These are phyloP conservation scores for Mastomys coucha DNA, from an alignment of 2,113 vertebrate genomes.

Conservation along the genomic window DNA sequence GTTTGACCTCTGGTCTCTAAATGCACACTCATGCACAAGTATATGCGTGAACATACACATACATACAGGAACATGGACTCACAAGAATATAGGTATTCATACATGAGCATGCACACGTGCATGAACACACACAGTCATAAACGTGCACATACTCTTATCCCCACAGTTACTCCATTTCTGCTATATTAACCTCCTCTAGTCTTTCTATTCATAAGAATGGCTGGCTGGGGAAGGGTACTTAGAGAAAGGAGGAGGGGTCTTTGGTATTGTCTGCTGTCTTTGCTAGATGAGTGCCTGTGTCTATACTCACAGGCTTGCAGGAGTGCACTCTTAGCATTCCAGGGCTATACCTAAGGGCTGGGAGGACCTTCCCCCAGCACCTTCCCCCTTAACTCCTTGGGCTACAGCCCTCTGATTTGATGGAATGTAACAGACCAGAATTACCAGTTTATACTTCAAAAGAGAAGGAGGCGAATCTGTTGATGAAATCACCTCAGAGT, in stretches of 20 bases:
- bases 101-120: no score
- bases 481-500: constrained; percentile 63
- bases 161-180: constrained; percentile 1
- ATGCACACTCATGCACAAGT: background rate
- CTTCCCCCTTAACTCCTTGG: background rate
- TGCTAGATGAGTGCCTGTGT: background rate
- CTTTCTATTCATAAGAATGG: constrained; percentile 13
- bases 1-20: background rate
- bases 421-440: constrained; percentile 72
- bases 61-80: background rate
- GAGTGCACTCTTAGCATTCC: background rate
- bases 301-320: background rate
- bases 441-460: constrained; percentile 66
- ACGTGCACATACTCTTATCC: background rate
- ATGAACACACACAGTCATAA: background rate
- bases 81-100: background rate
- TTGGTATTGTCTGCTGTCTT: background rate
- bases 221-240: background rate
- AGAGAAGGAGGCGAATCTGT: constrained; percentile 20
- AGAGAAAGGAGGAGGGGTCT: background rate
- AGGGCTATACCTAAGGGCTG: background rate
- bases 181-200: background rate
- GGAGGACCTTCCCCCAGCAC: background rate
- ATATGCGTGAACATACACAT: background rate
- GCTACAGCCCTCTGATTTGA: constrained; percentile 34